These are phyloP conservation scores for Crenichthys baileyi DNA, from an alignment of 2,797 vertebrate genomes.

Conservation along the genomic window DNA sequence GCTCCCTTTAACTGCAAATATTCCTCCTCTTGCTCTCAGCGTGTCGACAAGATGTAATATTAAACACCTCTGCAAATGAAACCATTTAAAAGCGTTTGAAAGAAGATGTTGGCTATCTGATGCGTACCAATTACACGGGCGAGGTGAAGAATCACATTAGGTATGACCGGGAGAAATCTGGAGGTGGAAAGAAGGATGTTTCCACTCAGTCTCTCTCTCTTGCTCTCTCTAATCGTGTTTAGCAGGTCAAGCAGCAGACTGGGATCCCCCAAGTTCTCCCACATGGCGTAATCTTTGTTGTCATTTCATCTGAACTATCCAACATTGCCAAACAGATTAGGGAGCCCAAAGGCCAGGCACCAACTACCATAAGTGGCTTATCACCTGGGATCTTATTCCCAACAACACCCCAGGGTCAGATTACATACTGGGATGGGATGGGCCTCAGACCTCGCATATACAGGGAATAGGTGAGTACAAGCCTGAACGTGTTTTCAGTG, in stretches of 20 bases:
- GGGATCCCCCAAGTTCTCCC: slow-evolving; percentile 57
- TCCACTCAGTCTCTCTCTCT: slow-evolving; percentile 23
- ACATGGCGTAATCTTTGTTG: slow-evolving; percentile 70
- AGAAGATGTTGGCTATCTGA: slow-evolving; percentile 70
- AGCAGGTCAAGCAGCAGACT: slow-evolving; percentile 61
- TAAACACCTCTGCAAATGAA: slow-evolving; percentile 76
- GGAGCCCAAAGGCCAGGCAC: slow-evolving; percentile 55
- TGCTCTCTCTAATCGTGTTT: slow-evolving; percentile 62
- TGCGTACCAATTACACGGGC: slow-evolving; percentile 68
- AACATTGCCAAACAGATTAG: slow-evolving; percentile 71
- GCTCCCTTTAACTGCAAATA: slow-evolving; percentile 51
- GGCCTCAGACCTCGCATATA: slow-evolving; percentile 30
- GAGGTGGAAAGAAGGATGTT: slow-evolving; percentile 13
- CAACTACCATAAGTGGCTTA: slow-evolving; percentile 66
- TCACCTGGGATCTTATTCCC: slow-evolving; percentile 68
- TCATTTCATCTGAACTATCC: slow-evolving; percentile 68
- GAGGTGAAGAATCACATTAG: slow-evolving; percentile 64
- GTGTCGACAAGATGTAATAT: slow-evolving; percentile 76
- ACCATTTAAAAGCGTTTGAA: slow-evolving; percentile 75
- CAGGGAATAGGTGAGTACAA: background rate
- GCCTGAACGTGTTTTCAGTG: slow-evolving; percentile 3
- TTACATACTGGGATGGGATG: slow-evolving; percentile 27
- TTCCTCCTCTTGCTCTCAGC: slow-evolving; percentile 48
- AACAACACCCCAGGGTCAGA: slow-evolving; percentile 48
- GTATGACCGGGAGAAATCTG: slow-evolving; percentile 37